phyloP scores from a whole-genome alignment of 2,113 vertebrate genomes.

The Malurus alboscapulatus region DNA sequence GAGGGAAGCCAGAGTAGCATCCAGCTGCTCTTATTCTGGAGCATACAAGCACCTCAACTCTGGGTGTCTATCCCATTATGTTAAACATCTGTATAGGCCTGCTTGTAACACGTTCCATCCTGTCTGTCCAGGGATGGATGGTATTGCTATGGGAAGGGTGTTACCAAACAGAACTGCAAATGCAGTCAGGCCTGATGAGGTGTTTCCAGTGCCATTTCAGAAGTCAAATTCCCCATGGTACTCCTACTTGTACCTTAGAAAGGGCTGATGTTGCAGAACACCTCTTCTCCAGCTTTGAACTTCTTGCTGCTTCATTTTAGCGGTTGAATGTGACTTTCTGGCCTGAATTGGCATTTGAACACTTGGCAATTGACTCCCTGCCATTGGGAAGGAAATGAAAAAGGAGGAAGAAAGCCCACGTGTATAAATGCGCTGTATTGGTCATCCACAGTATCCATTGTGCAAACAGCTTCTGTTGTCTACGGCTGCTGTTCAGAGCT shows the following conservation, averaged over 20 bases:
- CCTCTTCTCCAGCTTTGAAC: neutral
- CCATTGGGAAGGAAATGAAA: neutral
- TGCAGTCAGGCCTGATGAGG: neutral
- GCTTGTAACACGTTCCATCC: neutral
- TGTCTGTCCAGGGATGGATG: neutral
- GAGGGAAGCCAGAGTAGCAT: neutral
- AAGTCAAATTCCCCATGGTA: neutral
- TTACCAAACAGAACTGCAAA: neutral
- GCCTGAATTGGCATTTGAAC: neutral
- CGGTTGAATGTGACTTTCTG: neutral
- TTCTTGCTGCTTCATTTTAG: neutral
- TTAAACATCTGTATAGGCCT: neutral
- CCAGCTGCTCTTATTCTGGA: neutral
- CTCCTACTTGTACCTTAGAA: fast-evolving
- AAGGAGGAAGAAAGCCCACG: neutral
- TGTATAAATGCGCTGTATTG: neutral
- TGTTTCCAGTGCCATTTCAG: neutral
- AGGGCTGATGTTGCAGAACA: neutral
- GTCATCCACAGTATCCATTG: neutral
- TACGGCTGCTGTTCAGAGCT: neutral
- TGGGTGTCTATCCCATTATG: fast-evolving
- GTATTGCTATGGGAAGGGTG: neutral
- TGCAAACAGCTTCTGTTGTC: neutral
- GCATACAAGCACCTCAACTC: neutral
- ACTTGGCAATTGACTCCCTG: neutral